These are phyloP conservation scores for Proteles cristata DNA, from an alignment of 2,113 vertebrate species.

Conservation along the genomic window DNA sequence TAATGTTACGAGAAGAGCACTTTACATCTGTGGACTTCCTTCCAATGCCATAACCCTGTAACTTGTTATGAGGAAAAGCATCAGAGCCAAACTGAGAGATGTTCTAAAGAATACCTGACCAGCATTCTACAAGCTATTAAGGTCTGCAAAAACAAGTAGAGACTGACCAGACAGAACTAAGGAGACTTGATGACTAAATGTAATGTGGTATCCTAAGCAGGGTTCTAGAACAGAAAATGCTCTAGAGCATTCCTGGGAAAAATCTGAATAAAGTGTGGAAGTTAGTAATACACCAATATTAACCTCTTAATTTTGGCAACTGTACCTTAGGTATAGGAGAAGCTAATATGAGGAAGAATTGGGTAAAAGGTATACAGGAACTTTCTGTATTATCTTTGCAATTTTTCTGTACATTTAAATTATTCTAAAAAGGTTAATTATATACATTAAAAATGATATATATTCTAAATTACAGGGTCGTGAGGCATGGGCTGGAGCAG, in stretches of 20 bases:
- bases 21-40: neutral
- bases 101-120: neutral
- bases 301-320: neutral
- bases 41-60: neutral
- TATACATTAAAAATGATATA: neutral
- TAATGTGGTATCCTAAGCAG: neutral
- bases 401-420: neutral
- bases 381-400: neutral
- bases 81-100: neutral
- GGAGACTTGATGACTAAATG: neutral
- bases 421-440: neutral
- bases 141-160: neutral
- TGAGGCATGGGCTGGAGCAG: neutral
- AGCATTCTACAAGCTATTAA: neutral
- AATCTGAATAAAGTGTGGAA: neutral
- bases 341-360: neutral
- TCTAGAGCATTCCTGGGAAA: neutral
- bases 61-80: neutral
- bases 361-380: neutral
- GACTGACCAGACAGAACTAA: neutral
- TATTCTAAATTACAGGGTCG: neutral
- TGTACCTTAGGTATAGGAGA: neutral
- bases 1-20: neutral
- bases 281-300: neutral
- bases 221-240: neutral